Conservation (phyloP, 2,797 vertebrate genomes). For the Fistularia commersonii region DNA sequence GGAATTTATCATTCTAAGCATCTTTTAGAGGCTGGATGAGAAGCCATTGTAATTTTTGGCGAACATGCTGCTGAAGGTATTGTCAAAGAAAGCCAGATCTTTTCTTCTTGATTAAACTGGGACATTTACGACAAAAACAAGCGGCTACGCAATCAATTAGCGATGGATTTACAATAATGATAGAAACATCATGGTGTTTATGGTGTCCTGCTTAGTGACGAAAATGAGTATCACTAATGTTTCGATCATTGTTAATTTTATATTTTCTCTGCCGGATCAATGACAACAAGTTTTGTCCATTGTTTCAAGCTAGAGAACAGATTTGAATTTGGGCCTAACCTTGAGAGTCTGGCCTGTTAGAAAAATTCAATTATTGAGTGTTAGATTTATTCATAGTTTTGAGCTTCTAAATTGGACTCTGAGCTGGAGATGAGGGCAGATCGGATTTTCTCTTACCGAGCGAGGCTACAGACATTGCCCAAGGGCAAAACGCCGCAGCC, state of each 20-base stretch:
- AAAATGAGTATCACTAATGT: no score
- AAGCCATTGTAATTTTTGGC: conserved; percentile 29
- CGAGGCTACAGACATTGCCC: conserved; percentile 51
- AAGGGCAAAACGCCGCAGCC: conserved; percentile 58
- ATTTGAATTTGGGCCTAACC: conserved; percentile 63
- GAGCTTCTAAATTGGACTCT: conserved; percentile 58
- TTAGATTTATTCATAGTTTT: conserved; percentile 70
- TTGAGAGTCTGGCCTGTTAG: conserved; percentile 60
- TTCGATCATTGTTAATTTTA: conserved; percentile 24
- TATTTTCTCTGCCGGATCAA: conserved; percentile 35
- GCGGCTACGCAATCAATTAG: conserved; percentile 3
- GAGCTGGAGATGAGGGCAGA: conserved; percentile 47
- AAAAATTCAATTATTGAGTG: conserved; percentile 68
- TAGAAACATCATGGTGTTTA: conserved; percentile 11
- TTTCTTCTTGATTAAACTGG: not conserved
- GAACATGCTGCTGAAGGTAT: conserved; percentile 4
- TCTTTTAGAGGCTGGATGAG: conserved; percentile 30
- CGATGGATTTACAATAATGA: conserved; percentile 11
- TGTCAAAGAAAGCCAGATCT: no score
- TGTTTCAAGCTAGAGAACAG: conserved; percentile 47
- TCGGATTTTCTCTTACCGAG: conserved; percentile 51
- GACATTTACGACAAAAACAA: conserved; percentile 2
- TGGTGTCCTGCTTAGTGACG: no score
- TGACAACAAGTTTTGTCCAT: conserved; percentile 34
- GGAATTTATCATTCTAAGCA: conserved; percentile 47